These are phyloP conservation scores for Alligator sinensis DNA, from an alignment of 2,113 vertebrate genomes.

Conservation along the genomic window DNA sequence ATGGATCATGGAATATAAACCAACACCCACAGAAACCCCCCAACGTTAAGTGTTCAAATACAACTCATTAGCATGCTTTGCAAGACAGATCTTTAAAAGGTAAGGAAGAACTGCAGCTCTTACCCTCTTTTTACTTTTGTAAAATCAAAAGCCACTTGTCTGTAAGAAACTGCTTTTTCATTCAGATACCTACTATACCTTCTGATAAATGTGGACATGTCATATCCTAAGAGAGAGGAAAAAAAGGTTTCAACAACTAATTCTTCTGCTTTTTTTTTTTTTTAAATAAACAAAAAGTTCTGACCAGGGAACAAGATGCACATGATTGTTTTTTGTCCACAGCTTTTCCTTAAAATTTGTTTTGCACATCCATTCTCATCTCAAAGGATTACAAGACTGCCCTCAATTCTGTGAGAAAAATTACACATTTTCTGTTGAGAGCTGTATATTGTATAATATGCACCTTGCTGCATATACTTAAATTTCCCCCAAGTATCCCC, in stretches of 20 bases:
- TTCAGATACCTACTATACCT: constrained; percentile 97
- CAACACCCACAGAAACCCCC: not conserved
- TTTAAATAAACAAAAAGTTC: not conserved
- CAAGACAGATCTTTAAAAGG: not conserved
- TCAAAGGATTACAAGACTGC: not conserved
- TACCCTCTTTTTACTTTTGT: constrained; percentile 99
- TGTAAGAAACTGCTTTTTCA: constrained; percentile 98
- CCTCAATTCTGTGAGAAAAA: not conserved
- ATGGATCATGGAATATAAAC: not conserved
- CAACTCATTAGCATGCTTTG: not conserved
- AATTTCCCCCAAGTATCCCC: not conserved
- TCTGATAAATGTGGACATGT: constrained; percentile 99
- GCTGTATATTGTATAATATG: rapidly evolving
- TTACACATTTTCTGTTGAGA: not conserved
- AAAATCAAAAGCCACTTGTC: constrained; percentile 99
- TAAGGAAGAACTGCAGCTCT: constrained; percentile 64
- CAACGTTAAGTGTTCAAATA: not conserved
- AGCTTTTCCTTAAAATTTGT: not conserved
- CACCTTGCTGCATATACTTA: not conserved
- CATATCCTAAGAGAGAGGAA: constrained; percentile 85
- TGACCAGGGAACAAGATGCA: not conserved
- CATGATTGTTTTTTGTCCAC: not conserved
- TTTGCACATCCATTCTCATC: not conserved
- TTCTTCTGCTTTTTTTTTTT: not conserved
- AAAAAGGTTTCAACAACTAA: constrained; percentile 38